Evolutionary conservation across 2,888 invertebrate genomes (phyloP), one percentile per base, ranked within the genome.

Genomic region (Elgonia sp.): DNA sequence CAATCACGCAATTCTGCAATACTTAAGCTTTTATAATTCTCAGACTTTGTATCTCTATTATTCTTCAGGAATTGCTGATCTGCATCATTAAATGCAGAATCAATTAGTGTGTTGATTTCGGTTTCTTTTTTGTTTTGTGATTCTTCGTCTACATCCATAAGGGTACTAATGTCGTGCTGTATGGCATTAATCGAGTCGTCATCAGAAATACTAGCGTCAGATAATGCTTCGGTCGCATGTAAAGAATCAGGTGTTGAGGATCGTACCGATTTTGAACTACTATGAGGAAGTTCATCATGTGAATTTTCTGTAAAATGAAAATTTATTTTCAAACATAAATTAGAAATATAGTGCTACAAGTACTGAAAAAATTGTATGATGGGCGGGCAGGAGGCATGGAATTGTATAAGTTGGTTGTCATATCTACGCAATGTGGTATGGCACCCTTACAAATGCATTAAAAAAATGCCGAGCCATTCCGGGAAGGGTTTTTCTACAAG

Each of bases 1-100:
- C 70, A 72, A 20, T 72, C 37, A 18, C 53, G 18, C 37, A 72
- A 20, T 55, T 72, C 21, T 9, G 55, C n/a, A 39, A 72, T 72
- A 16, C 6, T 37, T 9, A 50, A 50, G 21, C 7, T 7, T 46
- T 46, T 46, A 42, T 42, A n/a, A n/a, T n/a, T n/a, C n/a, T 40
- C 39, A 0, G 10, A 5, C 5, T 63, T 37, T 39, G 1, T 6
- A 14, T 37, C 63, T 63, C 14, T 29, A 29, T 29, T 29, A 29
- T 29, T 29, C 29, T 1, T 29, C 29, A 5, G 29, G 5, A 1
- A 29, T 29, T 29, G 29, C 29, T 29, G 29, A 5, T 29, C 29
- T 29, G 29, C 29, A 29, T 29, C 29, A 29, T 5, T 29, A 5
- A 29, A 1, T 5, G 5, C 29, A 3, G 46, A 46, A 14, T 46